These are phyloP conservation scores for Acleris laterana DNA, from an alignment of 2,888 invertebrate genomes.

Conservation along the genomic window DNA sequence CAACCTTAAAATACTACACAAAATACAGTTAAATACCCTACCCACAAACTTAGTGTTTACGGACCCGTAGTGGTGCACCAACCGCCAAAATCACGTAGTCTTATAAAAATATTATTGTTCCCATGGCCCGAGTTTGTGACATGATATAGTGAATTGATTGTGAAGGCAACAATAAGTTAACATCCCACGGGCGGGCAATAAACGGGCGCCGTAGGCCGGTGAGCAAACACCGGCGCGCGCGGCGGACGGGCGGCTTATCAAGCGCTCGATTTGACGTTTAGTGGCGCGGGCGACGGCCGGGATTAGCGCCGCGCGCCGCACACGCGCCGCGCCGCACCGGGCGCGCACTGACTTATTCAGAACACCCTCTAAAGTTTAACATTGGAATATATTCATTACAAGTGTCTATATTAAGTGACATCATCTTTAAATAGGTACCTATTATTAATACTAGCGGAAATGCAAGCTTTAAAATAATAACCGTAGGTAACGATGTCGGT, in stretches of 20 bases:
- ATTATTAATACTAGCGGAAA: too few relatives aligned
- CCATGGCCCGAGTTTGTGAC: slow-evolving; percentile 53
- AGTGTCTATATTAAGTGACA: too few relatives aligned
- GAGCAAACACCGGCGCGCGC: slow-evolving; percentile 66
- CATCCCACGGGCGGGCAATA: slow-evolving; percentile 63
- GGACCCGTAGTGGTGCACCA: too few relatives aligned
- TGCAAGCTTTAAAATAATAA: too few relatives aligned
- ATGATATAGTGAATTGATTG: slow-evolving; percentile 46
- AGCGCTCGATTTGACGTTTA: slow-evolving; percentile 73
- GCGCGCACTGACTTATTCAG: slow-evolving; percentile 7
- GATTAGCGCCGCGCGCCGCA: slow-evolving; percentile 64
- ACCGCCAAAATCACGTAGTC: slow-evolving; percentile 47
- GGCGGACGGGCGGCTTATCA: slow-evolving; percentile 62
- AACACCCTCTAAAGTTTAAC: slow-evolving; percentile 28
- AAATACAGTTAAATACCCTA: too few relatives aligned
- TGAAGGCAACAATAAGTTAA: slow-evolving; percentile 56
- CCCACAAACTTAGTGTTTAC: too few relatives aligned
- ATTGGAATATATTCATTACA: not conserved
- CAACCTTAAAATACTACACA: too few relatives aligned
- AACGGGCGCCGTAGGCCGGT: slow-evolving; percentile 42
- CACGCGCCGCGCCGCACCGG: slow-evolving; percentile 20
- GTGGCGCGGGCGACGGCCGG: slow-evolving; percentile 59
- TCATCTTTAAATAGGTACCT: too few relatives aligned
- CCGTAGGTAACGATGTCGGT: too few relatives aligned
- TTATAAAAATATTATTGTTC: slow-evolving; percentile 66